phyloP scores from a whole-genome alignment of 2,113 vertebrate species.

The Dinomys branickii region DNA sequence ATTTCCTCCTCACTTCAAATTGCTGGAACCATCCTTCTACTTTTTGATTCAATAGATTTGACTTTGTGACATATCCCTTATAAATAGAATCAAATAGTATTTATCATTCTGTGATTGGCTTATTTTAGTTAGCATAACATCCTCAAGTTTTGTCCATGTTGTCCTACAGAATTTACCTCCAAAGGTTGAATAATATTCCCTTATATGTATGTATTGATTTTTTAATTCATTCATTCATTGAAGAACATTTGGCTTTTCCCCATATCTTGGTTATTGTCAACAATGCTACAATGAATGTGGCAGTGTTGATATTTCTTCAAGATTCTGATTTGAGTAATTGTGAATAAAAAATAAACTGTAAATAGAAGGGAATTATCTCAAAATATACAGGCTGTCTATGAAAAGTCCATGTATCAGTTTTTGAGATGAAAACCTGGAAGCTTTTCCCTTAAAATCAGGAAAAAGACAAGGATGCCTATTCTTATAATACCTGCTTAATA shows the following conservation, averaged over 20 bases:
- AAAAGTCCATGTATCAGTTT: background rate
- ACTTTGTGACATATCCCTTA: background rate
- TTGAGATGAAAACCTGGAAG: background rate
- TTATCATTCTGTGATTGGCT: background rate
- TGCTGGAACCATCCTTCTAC: background rate
- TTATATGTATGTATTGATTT: background rate
- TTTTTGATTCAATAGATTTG: background rate
- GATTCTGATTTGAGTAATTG: background rate
- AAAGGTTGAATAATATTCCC: background rate
- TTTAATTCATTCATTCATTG: background rate
- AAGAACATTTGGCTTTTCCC: background rate
- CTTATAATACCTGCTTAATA: background rate
- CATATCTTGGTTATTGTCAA: background rate
- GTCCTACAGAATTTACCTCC: background rate
- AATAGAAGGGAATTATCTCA: background rate
- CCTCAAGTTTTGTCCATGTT: background rate
- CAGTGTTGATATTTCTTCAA: background rate
- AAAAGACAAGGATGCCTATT: background rate
- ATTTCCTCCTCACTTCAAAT: background rate
- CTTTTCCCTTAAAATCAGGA: background rate
- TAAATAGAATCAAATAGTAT: background rate
- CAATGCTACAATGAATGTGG: background rate
- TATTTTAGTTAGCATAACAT: background rate
- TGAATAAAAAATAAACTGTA: background rate
- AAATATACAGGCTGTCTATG: background rate